Evolutionary conservation across 1,140 invertebrate genomes (phyloP).

Genomic region (Formica exsecta): DNA sequence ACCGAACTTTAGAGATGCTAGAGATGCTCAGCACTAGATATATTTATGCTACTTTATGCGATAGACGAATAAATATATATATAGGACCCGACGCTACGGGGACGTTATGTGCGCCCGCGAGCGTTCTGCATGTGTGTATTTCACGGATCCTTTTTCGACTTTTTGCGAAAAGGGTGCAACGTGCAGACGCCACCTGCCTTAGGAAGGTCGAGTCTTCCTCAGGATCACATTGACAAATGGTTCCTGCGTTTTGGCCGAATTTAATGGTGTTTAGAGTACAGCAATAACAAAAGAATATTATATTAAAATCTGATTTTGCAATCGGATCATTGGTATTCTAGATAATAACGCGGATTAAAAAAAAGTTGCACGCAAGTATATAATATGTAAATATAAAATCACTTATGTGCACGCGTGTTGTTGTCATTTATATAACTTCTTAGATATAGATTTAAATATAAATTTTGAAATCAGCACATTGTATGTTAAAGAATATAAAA

Average conservation of each 20-base stretch:
- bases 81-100: constrained; percentile 64
- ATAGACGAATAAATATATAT: neutral
- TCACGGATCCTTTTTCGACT: constrained; percentile 71
- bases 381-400: neutral
- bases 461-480: neutral
- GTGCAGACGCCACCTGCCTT: constrained; percentile 65
- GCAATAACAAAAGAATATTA: neutral
- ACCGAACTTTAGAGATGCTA: neutral
- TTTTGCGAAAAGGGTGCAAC: constrained; percentile 61
- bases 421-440: neutral
- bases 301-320: neutral
- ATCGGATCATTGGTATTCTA: neutral
- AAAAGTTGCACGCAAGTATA: neutral
- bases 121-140: constrained; percentile 60
- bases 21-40: constrained; percentile 7
- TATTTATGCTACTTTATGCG: neutral
- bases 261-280: neutral
- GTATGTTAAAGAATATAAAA: neutral
- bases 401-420: neutral
- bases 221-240: constrained; percentile 62
- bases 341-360: neutral
- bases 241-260: neutral
- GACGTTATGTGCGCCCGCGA: constrained; percentile 67
- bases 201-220: constrained; percentile 50
- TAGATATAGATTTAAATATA: neutral